Conservation (phyloP, 2,797 vertebrate species). For the Coregonus ussuriensis region DNA sequence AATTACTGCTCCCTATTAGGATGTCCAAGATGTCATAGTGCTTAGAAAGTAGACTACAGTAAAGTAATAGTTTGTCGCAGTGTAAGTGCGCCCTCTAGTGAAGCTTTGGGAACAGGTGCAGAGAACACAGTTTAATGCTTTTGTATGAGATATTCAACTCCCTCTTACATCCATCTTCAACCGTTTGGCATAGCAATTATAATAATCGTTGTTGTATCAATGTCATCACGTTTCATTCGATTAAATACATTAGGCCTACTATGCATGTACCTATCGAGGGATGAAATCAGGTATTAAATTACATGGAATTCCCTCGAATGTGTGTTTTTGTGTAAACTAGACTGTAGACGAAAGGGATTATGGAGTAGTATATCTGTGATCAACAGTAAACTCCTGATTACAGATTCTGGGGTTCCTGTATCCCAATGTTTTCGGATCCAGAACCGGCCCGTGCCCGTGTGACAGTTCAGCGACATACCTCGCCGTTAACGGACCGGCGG, state of each 20-base stretch:
- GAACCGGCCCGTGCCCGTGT: not conserved
- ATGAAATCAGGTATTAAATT: not conserved
- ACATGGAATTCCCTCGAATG: not conserved
- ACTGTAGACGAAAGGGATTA: not conserved
- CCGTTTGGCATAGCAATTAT: not conserved
- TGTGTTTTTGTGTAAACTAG: not conserved
- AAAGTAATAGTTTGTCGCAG: constrained; percentile 15
- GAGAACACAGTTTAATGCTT: not conserved
- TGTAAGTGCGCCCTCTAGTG: constrained; percentile 53
- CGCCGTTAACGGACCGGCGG: not conserved
- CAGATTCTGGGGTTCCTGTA: not conserved
- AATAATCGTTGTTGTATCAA: not conserved
- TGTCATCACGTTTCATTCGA: not conserved
- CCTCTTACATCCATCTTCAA: constrained; percentile 30
- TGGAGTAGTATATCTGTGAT: not conserved
- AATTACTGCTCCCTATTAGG: not conserved
- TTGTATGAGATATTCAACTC: constrained; percentile 23
- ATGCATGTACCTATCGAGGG: not conserved
- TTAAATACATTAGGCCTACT: not conserved
- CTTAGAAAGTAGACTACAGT: not conserved
- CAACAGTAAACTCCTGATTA: not conserved
- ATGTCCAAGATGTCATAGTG: not conserved
- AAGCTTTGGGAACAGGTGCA: constrained; percentile 2
- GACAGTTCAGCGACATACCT: not conserved
- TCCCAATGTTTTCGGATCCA: not conserved